A percentile compares a stretch with the other conserved stretches of the same genome.
Conservation (phyloP, 1,140 invertebrate genomes). For the Antheraea pernyi region DNA sequence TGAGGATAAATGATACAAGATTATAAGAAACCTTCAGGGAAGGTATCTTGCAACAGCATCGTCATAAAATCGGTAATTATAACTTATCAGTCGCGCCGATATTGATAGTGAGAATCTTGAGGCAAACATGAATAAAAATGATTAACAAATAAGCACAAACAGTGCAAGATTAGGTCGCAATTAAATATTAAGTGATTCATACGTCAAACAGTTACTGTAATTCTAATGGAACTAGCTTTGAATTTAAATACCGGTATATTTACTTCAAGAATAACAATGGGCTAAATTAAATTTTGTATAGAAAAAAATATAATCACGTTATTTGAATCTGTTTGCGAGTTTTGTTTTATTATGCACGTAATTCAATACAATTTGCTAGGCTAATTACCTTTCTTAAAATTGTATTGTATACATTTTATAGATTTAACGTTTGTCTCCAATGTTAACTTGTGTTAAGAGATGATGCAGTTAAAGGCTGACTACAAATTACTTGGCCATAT, state of each 20-base stretch:
- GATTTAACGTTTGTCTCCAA: too few species aligned
- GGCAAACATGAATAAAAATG: not conserved
- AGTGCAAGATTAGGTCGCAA: not conserved
- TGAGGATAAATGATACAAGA: slow-evolving; percentile 13
- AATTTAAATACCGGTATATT: not conserved
- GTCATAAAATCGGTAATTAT: slow-evolving; percentile 1
- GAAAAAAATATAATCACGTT: too few species aligned
- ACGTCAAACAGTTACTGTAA: not conserved
- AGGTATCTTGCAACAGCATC: not conserved
- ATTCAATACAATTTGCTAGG: too few species aligned
- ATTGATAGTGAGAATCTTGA: not conserved
- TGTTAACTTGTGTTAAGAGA: too few species aligned
- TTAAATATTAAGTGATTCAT: not conserved
- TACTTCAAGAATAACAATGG: too few species aligned
- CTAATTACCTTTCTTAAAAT: too few species aligned
- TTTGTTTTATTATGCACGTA: too few species aligned
- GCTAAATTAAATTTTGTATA: too few species aligned
- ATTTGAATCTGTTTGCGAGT: too few species aligned
- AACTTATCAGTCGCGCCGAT: not conserved
- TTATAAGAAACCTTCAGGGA: slow-evolving; percentile 7
- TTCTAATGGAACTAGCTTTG: not conserved
- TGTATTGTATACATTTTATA: too few species aligned
- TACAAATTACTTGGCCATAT: too few species aligned
- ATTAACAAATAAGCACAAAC: not conserved
- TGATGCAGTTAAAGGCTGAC: too few species aligned